Evolutionary conservation across 2,113 vertebrate species (phyloP).

Genomic region (Porphyrio hochstetteri): DNA sequence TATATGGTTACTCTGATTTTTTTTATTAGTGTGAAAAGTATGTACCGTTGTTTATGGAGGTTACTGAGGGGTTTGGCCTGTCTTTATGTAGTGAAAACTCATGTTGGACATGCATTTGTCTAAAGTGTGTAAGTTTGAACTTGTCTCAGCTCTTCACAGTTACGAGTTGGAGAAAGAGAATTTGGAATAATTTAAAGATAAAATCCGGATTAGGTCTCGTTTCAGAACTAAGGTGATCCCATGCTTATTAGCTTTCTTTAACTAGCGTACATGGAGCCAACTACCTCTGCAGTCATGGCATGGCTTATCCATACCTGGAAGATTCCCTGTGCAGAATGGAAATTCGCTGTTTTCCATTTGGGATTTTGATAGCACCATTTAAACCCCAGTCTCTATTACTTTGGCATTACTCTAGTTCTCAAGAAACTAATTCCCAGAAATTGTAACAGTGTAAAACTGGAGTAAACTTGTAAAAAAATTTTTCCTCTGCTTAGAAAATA

Average conservation of each 20-base stretch:
- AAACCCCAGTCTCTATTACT: background rate
- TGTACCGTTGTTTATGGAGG: background rate
- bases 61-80: background rate
- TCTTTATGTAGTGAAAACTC: background rate
- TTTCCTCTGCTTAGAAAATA: background rate
- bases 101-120: background rate
- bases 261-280: background rate
- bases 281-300: background rate
- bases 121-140: background rate
- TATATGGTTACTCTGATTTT: background rate
- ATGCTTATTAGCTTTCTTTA: background rate
- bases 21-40: background rate
- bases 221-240: background rate
- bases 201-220: background rate
- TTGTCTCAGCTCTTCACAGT: background rate
- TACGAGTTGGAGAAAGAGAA: background rate
- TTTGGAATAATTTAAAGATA: background rate
- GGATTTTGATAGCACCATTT: background rate
- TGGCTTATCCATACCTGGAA: background rate
- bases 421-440: background rate
- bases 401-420: background rate
- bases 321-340: background rate
- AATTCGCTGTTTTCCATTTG: background rate
- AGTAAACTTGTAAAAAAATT: background rate
- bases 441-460: background rate